These are phyloP conservation scores for Zhengitettix transpicula DNA, from an alignment of 2,888 invertebrate species.

Conservation along the genomic window DNA sequence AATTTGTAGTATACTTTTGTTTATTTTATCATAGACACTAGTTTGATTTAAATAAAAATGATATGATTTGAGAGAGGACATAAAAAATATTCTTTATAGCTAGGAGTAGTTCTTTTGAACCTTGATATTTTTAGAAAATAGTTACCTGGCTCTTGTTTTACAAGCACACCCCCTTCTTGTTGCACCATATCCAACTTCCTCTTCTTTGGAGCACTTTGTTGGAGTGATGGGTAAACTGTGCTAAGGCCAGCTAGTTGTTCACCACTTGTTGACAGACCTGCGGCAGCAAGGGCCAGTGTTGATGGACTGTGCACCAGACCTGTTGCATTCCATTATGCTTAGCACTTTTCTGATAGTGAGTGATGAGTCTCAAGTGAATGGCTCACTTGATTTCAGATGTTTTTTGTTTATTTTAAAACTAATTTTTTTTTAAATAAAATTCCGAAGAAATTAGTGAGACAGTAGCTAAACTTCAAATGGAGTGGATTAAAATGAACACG, in stretches of 20 bases:
- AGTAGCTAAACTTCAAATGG: background rate
- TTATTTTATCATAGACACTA: no score
- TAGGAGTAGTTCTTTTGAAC: background rate
- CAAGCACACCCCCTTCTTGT: conserved; percentile 6
- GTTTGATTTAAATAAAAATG: no score
- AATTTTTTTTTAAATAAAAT: background rate
- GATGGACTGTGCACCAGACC: conserved; percentile 9
- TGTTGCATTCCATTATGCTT: background rate
- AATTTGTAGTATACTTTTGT: no score
- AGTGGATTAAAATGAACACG: background rate
- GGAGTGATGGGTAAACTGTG: conserved; percentile 18
- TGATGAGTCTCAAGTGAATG: background rate
- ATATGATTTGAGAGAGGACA: no score
- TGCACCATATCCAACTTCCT: conserved; percentile 55
- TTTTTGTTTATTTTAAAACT: background rate
- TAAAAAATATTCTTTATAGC: background rate
- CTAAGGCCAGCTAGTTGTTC: conserved; percentile 18
- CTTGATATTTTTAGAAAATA: background rate
- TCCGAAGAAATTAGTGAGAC: background rate
- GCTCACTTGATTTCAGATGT: background rate
- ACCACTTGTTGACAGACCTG: conserved; percentile 20
- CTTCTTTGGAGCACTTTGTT: conserved; percentile 40
- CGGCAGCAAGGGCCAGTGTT: conserved; percentile 5
- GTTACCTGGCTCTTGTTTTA: conserved; percentile 15
- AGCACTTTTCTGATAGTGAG: background rate